Percentiles rank a stretch among this genome's conserved stretches.
These are phyloP conservation scores for Emydocephalus ijimae DNA, from an alignment of 2,113 vertebrate genomes.

Conservation along the genomic window DNA sequence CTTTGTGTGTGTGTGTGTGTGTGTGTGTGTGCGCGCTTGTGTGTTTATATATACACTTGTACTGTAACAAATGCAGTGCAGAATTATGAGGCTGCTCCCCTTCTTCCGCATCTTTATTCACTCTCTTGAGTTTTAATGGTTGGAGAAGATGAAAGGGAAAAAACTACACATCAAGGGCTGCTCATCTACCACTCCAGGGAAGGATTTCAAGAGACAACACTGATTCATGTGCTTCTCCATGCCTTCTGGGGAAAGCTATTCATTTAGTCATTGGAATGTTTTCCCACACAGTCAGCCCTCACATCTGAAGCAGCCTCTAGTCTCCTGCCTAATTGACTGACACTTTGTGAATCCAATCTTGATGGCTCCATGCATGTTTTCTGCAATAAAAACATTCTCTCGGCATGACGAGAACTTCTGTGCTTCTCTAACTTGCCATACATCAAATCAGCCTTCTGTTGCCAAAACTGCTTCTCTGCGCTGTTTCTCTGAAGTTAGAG, in stretches of 20 bases:
- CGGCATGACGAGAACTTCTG: not conserved
- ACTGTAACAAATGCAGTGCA: not conserved
- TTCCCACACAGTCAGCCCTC: constrained; percentile 18
- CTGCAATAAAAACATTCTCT: constrained; percentile 16
- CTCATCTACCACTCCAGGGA: constrained; percentile 26
- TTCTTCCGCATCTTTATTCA: constrained; percentile 1
- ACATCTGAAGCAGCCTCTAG: constrained; percentile 6
- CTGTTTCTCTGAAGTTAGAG: not conserved
- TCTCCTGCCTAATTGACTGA: constrained; percentile 12
- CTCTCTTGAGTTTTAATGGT: constrained; percentile 24
- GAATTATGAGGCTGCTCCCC: not conserved
- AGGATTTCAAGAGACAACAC: constrained; percentile 31
- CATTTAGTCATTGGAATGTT: constrained; percentile 22
- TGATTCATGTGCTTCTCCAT: constrained; percentile 16
- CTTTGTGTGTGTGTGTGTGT: too few relatives aligned
- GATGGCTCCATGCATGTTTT: not conserved
- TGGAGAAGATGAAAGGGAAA: constrained; percentile 26
- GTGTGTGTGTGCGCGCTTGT: too few relatives aligned
- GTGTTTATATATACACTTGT: not conserved
- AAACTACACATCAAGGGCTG: constrained; percentile 30
- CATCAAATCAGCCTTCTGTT: not conserved
- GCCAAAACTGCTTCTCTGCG: not conserved
- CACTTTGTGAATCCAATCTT: constrained; percentile 8
- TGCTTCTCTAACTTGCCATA: not conserved
- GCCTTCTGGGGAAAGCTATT: constrained; percentile 36